Evolutionary conservation across 1,140 invertebrate genomes (phyloP), one percentile per base, ranked within the genome.

Genomic region (Pentalonia nigronervosa): DNA sequence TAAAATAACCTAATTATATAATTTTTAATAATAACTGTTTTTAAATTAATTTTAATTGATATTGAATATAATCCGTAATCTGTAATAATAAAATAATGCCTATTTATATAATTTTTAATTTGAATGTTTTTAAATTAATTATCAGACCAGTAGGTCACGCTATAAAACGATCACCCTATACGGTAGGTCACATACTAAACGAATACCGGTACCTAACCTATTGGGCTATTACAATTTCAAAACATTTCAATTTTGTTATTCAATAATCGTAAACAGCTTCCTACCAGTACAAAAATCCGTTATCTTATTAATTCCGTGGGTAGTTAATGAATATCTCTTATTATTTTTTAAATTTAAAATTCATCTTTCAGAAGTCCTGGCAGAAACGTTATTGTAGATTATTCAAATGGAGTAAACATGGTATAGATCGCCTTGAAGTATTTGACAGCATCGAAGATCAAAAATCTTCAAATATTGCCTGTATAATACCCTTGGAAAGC

Each of bases 401-500:
- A 9, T 98, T 97, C 94, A 97, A 97, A 95, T 96, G 97, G 53
- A 98, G 97, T 95, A 98, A 97, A 94, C 97, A 97, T 95, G 98
- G 98, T 25, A 97, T 98, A 94, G 97, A 97, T 95, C 96, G 98
- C 87, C 95, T 98, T 56, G 98, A 98, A 96, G 97, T 98, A 94
- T 98, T 97, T 95, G 98, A 98, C 87, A 97, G 96, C 95, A 97
- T 97, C 95, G 96, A 96, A 34, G 97, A 97, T 94, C 95, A 96
- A 30, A 96, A 96, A 67, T 96, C 97, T 95, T 96, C 96, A 94
- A 95, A 96, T 76, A 96, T 96, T 91, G 96, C 96, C 83, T 97
- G 97, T 94, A 98, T 98, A 88, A 97, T 98, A 94, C 97, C 97
- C 2, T 95, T 98, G 67, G 97, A 98, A 95, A 97, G 98, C 95